These are phyloP conservation scores for Melospiza melodia DNA, from an alignment of 2,113 vertebrate genomes.

Conservation along the genomic window DNA sequence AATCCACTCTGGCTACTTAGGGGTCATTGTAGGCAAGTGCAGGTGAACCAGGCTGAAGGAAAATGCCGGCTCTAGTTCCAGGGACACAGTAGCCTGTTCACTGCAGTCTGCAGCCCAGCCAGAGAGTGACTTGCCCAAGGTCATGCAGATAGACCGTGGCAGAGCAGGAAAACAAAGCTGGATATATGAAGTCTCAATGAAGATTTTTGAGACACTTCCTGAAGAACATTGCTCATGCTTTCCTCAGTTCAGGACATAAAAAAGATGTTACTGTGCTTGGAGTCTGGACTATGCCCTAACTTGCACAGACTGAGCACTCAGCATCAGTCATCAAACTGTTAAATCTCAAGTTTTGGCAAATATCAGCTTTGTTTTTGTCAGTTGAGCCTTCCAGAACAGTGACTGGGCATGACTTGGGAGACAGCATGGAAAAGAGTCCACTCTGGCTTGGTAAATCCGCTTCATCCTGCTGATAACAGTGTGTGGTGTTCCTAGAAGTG, in stretches of 20 bases:
- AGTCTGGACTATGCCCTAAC: not conserved
- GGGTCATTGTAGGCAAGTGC: not conserved
- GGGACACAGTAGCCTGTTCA: not conserved
- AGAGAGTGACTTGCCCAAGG: conserved; percentile 46
- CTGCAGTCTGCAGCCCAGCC: conserved; percentile 55
- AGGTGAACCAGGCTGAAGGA: not conserved
- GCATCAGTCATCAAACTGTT: not conserved
- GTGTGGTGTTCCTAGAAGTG: not conserved
- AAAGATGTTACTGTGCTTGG: not conserved
- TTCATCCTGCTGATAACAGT: rapidly evolving
- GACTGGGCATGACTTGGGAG: not conserved
- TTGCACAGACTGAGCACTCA: not conserved
- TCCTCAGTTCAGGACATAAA: not conserved
- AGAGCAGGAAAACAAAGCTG: not conserved
- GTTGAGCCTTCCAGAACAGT: not conserved
- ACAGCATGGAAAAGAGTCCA: not conserved
- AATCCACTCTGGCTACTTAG: not conserved
- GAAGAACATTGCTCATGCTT: not conserved
- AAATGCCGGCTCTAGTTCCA: not conserved
- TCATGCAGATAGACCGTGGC: not conserved
- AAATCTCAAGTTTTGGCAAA: not conserved
- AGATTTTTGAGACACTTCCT: not conserved
- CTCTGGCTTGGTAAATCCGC: not conserved
- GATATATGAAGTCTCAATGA: not conserved
- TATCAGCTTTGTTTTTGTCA: not conserved